These are phyloP conservation scores for Aleiodes leptofemur DNA, from an alignment of 2,888 invertebrate species.

Conservation along the genomic window DNA sequence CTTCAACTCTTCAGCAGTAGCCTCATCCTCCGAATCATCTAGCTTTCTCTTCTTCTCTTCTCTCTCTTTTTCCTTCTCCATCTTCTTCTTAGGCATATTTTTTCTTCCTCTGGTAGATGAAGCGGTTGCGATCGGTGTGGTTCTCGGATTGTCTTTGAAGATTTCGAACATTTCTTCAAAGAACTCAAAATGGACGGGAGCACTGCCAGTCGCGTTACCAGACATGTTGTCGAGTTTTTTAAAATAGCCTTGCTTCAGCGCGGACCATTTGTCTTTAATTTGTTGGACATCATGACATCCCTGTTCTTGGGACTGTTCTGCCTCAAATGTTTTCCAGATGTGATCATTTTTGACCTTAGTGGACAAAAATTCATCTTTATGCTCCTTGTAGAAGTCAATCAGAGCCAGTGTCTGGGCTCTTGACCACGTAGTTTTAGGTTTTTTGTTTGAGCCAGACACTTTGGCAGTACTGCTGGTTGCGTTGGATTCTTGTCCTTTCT, in stretches of 20 bases:
- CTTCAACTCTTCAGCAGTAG: not conserved
- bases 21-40: no score
- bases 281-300: not conserved
- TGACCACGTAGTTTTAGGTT: not conserved
- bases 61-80: no score
- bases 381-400: not conserved
- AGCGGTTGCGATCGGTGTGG: not conserved
- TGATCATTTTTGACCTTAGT: not conserved
- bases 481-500: no score
- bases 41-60: no score
- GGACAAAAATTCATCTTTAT: not conserved
- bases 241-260: not conserved
- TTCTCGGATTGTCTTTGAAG: conserved; percentile 2
- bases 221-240: not conserved
- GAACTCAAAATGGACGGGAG: not conserved
- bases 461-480: no score
- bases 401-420: not conserved
- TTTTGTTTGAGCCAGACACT: no score
- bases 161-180: not conserved
- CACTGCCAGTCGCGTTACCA: not conserved
- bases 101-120: not conserved
- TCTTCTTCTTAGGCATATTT: no score
- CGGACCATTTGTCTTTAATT: not conserved
- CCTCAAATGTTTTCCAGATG: not conserved
- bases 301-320: not conserved